Evolutionary conservation across 2,113 vertebrate species (phyloP), one percentile per base, ranked within the genome.

Genomic region (Leptocoma aspasia): DNA sequence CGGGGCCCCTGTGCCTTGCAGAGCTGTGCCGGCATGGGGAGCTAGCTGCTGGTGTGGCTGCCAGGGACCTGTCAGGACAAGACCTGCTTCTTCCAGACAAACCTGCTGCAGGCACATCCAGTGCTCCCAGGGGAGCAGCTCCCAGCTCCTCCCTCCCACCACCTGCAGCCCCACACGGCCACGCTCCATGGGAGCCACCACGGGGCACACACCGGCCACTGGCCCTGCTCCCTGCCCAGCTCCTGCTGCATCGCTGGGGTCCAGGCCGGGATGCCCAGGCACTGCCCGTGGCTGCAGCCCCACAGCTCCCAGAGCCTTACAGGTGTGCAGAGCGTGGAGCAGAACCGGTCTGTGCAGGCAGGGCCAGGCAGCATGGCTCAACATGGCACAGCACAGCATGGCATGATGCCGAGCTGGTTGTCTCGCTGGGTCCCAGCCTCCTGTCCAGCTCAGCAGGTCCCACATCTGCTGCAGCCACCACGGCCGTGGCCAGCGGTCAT

Each of bases 31-130:
- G 2, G 52, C 66, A 31, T 0, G 0, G 49, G 59, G 68, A 94
- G 66, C 79, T 49, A 37, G 79, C 71, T 82, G 61, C 23, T 9
- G 63, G 53, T 88, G 75, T 42, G 37, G 86, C 86, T 96, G 86
- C 93, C 82, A 94, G 53, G n/a, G 92, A 92, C 95, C 81, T 97
- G 97, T 97, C 94, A 66, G 94, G 89, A 96, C 97, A 97, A 61
- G 95, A 97, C 89, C 95, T 93, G 94, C 96, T 91, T 92, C 80
- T 95, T 96, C 96, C 96, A 96, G 96, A 95, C 96, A 93, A 96
- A 96, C 96, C 94, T 96, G 96, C 96, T 96, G 93, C 30, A 90
- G 79, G 89, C 86, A 86, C 93, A 88, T 82, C 94, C 93, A 85
- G 82, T 3, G 7, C 79, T 94, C 68, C 92, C 89, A 89, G 85